These are phyloP conservation scores for Orbicella faveolata DNA, from an alignment of 64 coral and sea anemone genomes.

Conservation along the genomic window DNA sequence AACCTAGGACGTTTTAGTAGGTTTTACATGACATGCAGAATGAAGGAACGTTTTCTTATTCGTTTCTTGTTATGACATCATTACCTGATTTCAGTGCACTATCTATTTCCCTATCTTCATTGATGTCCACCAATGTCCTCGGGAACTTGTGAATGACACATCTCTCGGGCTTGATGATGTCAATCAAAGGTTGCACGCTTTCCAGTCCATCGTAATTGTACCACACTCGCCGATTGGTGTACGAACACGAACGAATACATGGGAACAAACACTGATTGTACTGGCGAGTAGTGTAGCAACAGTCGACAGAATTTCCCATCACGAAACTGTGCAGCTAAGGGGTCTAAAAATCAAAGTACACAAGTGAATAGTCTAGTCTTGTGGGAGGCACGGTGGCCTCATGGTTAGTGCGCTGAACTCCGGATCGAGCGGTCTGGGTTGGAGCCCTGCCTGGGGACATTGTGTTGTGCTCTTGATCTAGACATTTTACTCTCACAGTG, in stretches of 20 bases:
- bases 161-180: conserved; percentile 28
- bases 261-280: conserved; percentile 31
- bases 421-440: too few species aligned
- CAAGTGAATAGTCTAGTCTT: background rate
- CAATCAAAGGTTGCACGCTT: conserved; percentile 30
- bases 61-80: background rate
- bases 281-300: conserved; percentile 27
- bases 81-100: conserved; percentile 14
- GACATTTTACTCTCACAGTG: too few species aligned
- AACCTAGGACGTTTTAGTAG: too few species aligned
- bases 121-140: background rate
- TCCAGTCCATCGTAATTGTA: conserved; percentile 56
- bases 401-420: too few species aligned
- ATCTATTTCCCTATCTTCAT: conserved; percentile 9
- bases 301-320: conserved; percentile 25
- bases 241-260: conserved; percentile 19
- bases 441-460: too few species aligned
- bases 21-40: too few species aligned
- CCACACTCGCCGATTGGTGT: conserved; percentile 29
- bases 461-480: too few species aligned
- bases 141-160: conserved; percentile 12
- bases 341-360: background rate
- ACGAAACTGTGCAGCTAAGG: too few species aligned
- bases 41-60: background rate
- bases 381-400: too few species aligned